Base-by-base conservation (phyloP, 2,888 invertebrate genomes). In the Chymomyza caudatula region DNA sequence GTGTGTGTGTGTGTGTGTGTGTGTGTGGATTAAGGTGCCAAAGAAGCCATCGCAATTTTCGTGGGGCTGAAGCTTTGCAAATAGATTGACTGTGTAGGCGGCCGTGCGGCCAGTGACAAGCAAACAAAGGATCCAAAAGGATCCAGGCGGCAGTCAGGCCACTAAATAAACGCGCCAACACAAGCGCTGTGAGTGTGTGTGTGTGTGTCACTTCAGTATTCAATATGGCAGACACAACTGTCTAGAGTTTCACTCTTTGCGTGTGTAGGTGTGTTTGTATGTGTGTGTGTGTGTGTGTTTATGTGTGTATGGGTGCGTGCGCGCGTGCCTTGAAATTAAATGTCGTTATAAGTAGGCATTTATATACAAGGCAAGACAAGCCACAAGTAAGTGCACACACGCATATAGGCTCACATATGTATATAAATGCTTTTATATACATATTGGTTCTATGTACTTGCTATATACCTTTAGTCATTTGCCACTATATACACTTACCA, bases 341-440 rank as follows among this genome's bases (percentile, higher is more conserved):
- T 82, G 77, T 81, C 71, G 69, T 74, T 82, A 80, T 80, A 78
- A 81, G 81, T 81, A 78, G 84, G 84, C 82, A 78, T 82, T 81
- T 80, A 77, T 82, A 81, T 81, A 78, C 83, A 83, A 66, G 63
- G 63, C 52, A 77, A 71, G 75, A 53, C 67, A 71, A 44, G 49
- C 47, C 42, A 56, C 23, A 37, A 51, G 19, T 51, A 51, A 37
- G 29, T 37, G 49, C 51, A 51, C 29, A 56, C 37, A 55, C 67
- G 54, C 49, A 55, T 52, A 60, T 43, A 57, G 53, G 43, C 55
- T 54, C 17, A 57, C 15, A 44, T 15, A 22, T 15, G 19, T 8
- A 4, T 37, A 11, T 37, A 58, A 55, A 59, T 54, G 53, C 19
- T 25, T 29, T 23, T 51, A 58, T 22, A 22, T 49, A 42, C 54